Evolutionary conservation across 2,113 vertebrate species (phyloP).

Genomic region (Hypomesus transpacificus): DNA sequence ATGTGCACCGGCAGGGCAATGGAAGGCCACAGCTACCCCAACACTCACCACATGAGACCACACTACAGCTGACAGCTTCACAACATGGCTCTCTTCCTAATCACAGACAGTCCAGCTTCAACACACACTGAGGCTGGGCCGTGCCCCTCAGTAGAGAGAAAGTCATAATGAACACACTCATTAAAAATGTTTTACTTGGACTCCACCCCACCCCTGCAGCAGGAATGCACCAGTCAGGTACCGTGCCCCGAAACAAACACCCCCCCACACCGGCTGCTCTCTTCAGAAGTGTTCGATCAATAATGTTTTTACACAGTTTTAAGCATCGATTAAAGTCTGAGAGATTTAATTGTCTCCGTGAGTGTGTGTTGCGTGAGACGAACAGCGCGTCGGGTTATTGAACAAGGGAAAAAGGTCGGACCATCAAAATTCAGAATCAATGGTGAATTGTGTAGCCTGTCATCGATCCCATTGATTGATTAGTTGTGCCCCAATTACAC

Average conservation of each 20-base stretch:
- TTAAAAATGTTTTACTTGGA: background rate
- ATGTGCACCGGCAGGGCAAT: constrained; percentile 17
- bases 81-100: background rate
- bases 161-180: background rate
- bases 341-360: constrained; percentile 40
- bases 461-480: constrained; percentile 40
- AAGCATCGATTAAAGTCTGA: constrained; percentile 38
- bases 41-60: constrained; percentile 21
- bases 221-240: no score
- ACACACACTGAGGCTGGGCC: background rate
- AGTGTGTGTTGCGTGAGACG: constrained; percentile 17
- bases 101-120: background rate
- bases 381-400: constrained; percentile 13
- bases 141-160: background rate
- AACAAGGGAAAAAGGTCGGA: constrained; percentile 24
- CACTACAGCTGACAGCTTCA: constrained; percentile 7
- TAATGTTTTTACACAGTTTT: constrained; percentile 40
- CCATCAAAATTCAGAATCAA: constrained; percentile 18
- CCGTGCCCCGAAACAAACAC: no score
- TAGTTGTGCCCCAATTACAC: constrained; percentile 24
- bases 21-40: background rate
- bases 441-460: constrained; percentile 30
- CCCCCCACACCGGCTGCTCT: constrained; percentile 9
- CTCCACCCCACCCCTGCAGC: no score
- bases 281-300: constrained; percentile 24